phyloP scores from a whole-genome alignment of 1,140 invertebrate species.

The Aleiodes sp. region DNA sequence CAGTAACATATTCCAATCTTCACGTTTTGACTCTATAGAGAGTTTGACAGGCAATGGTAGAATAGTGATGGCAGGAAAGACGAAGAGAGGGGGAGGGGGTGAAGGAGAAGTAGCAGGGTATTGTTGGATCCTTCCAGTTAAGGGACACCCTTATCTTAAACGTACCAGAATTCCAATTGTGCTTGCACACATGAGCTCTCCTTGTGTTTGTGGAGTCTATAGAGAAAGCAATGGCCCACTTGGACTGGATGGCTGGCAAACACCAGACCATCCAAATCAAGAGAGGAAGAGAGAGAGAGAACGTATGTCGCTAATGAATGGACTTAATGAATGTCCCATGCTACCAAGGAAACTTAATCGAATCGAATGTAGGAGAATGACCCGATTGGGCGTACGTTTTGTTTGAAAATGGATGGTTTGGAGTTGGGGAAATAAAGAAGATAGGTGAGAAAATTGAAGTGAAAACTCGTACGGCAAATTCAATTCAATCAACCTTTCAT shows the following conservation, averaged over 20 bases:
- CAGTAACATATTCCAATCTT: neutral
- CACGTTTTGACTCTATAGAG: neutral
- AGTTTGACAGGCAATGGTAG: neutral
- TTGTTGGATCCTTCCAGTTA: conserved; percentile 46
- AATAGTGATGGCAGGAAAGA: neutral
- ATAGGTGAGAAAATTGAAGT: neutral
- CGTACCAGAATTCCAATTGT: conserved; percentile 51
- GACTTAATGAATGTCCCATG: conserved; percentile 48
- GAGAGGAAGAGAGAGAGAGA: too few relatives aligned
- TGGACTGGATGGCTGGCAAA: neutral
- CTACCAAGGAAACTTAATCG: conserved; percentile 43
- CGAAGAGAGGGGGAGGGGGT: neutral
- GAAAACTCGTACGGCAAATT: neutral
- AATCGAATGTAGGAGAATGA: conserved; percentile 45
- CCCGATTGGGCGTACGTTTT: conserved; percentile 27
- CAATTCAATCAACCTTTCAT: neutral
- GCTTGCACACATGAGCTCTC: conserved; percentile 20
- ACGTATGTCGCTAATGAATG: conserved; percentile 23
- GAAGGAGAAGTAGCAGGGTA: conserved; percentile 43
- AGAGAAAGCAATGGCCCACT: neutral
- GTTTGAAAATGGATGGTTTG: conserved; percentile 5
- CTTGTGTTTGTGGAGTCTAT: neutral
- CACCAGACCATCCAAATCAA: neutral
- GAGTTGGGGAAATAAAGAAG: neutral
- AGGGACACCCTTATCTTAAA: conserved; percentile 54